A percentile compares a stretch with the other conserved stretches of the same genome.
Conservation (phyloP, 2,113 vertebrate genomes). For the Syrrhaptes paradoxus region DNA sequence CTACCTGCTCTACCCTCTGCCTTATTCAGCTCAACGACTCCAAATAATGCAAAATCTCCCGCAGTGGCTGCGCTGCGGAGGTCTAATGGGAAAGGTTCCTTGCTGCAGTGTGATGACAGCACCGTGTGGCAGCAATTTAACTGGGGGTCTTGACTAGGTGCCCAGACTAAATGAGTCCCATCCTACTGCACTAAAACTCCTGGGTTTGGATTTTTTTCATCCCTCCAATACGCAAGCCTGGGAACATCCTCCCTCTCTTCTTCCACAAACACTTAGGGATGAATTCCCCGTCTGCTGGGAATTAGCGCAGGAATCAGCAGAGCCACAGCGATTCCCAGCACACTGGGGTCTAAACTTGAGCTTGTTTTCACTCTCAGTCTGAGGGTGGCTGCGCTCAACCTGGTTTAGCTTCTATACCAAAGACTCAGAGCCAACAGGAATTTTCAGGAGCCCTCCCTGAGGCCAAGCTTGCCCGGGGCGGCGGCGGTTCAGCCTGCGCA, state of each 20-base stretch:
- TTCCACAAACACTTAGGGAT: background rate
- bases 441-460: background rate
- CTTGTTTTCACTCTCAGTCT: background rate
- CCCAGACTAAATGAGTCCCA: conserved; percentile 31
- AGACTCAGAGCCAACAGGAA: background rate
- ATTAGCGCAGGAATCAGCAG: background rate
- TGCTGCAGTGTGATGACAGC: background rate
- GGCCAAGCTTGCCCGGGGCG: background rate
- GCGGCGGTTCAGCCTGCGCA: background rate
- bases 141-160: conserved; percentile 10
- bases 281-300: background rate
- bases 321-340: background rate
- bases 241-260: fast-evolving
- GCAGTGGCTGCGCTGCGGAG: fast-evolving
- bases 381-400: background rate
- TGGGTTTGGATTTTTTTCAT: background rate
- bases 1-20: conserved; percentile 57
- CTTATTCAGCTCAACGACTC: conserved; percentile 34
- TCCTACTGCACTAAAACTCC: background rate
- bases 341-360: background rate
- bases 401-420: background rate
- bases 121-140: background rate
- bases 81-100: background rate
- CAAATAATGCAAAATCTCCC: background rate
- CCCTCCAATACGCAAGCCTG: background rate